A percentile compares a stretch with the other conserved stretches of the same genome.
phyloP scores from a whole-genome alignment of 2,797 vertebrate genomes.

The Ctenosaura bakeri region DNA sequence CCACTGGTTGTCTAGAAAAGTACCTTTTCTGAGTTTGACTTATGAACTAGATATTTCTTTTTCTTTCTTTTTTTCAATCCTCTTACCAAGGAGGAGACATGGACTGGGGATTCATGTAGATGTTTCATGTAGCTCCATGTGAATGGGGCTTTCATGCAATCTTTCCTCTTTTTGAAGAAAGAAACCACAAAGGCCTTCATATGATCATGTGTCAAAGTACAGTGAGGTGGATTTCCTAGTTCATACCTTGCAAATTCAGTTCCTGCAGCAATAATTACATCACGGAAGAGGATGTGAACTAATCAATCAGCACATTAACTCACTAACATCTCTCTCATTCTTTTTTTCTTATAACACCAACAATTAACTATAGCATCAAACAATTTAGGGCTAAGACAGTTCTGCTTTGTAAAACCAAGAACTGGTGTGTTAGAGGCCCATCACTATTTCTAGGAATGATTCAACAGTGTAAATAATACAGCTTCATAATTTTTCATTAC shows the following conservation, averaged over 20 bases:
- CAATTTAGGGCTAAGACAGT: background rate
- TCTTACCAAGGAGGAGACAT: too few relatives aligned
- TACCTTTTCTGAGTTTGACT: too few relatives aligned
- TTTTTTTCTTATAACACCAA: background rate
- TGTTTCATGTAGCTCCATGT: background rate
- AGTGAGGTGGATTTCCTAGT: background rate
- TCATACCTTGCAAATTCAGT: background rate
- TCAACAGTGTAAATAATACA: background rate
- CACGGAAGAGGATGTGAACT: background rate
- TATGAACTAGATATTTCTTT: too few relatives aligned
- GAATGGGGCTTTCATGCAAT: background rate
- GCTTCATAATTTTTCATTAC: slow-evolving; percentile 34
- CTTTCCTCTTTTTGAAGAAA: background rate
- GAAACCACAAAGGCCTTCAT: background rate
- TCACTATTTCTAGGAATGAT: background rate
- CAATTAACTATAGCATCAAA: background rate
- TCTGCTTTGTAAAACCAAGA: background rate
- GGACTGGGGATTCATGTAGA: background rate
- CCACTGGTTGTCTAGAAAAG: too few relatives aligned
- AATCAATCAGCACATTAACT: background rate
- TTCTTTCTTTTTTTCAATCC: too few relatives aligned
- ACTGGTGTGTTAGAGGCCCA: background rate
- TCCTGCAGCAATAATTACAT: background rate
- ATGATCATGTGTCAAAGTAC: background rate
- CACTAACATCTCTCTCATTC: background rate